Base-by-base conservation (phyloP, 1,140 invertebrate genomes). In the Drosophila oshimai region DNA sequence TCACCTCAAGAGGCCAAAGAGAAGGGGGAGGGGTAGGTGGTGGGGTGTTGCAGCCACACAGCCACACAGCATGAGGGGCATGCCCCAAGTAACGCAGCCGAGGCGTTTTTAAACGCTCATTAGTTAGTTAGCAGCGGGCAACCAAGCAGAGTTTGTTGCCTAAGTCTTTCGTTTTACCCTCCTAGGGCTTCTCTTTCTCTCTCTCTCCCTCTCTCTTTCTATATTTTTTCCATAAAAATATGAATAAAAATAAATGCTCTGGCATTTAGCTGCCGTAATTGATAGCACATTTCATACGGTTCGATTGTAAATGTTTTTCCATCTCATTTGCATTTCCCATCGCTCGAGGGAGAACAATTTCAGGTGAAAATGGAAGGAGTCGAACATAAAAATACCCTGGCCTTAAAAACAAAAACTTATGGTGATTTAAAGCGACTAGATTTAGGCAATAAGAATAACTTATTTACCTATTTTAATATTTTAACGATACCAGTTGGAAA, bases 121-220 rank as follows among this genome's bases (percentile, higher is more conserved):
- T 62, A n/a, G n/a, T n/a, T n/a, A n/a, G n/a, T n/a, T n/a, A 62
- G 36, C 33, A 22, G 50, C 45, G 29, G 39, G 24, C 33, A 39
- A 12, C 31, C 29, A 6, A 74, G 81, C 31, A 34, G 6, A 74
- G 81, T 86, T 87, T 39, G 81, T 76, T 87, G 81, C 68, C 49
- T 86, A 74, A 86, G 76, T 86, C 81, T 80, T 86, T 86, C 54
- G 81, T 64, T 84, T 18, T 12, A 44, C 33, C 51, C 47, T 18
- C 28, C 42, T 50, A 69, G 22, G 26, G 51, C 51, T 55, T 46
- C 26, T 20, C 24, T 12, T 17, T 18, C 31, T 6, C 6, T n/a
- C 44, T 4, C 5, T 6, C 4, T n/a, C 12, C 24, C 26, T 7
- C 33, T 5, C 9, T 13, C 12, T 0, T n/a, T n/a, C n/a, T n/a